phyloP scores from a whole-genome alignment of 2,797 vertebrate species.

The Threskiornis aethiopicus region DNA sequence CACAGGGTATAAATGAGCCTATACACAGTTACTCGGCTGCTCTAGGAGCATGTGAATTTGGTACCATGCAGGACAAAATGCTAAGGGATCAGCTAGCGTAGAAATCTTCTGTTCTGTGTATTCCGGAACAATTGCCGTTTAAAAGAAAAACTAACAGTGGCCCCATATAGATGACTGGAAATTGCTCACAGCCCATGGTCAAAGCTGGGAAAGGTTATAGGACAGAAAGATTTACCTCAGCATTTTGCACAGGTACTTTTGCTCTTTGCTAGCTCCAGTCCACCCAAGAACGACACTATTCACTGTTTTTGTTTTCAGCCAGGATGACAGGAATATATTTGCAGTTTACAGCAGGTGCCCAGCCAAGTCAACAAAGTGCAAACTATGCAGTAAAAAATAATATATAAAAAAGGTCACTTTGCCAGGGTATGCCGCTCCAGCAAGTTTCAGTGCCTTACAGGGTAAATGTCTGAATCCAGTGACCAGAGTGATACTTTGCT shows the following conservation, averaged over 20 bases:
- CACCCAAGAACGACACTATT: background rate
- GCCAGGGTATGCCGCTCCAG: slow-evolving; percentile 42
- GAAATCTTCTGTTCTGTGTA: background rate
- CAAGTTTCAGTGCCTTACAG: slow-evolving; percentile 42
- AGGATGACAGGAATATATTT: slow-evolving; percentile 59
- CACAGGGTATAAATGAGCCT: background rate
- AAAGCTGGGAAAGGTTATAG: slow-evolving; percentile 34
- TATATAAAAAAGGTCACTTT: slow-evolving; percentile 63
- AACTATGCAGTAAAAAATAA: slow-evolving; percentile 59
- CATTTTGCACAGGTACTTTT: slow-evolving; percentile 19
- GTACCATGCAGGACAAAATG: background rate
- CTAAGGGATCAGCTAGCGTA: background rate
- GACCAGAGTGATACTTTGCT: background rate
- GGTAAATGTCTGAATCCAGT: background rate
- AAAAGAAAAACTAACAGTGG: background rate
- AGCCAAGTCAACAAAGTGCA: slow-evolving; percentile 51
- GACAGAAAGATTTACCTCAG: slow-evolving; percentile 46
- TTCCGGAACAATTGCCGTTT: background rate
- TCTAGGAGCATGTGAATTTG: background rate
- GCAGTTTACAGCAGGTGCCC: slow-evolving; percentile 60
- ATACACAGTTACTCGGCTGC: background rate
- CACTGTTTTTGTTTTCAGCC: slow-evolving; percentile 29
- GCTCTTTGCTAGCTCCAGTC: background rate
- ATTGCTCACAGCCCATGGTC: background rate
- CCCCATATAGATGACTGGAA: background rate